Conservation (phyloP, 1,140 invertebrate species). For the Cyclina sinensis region DNA sequence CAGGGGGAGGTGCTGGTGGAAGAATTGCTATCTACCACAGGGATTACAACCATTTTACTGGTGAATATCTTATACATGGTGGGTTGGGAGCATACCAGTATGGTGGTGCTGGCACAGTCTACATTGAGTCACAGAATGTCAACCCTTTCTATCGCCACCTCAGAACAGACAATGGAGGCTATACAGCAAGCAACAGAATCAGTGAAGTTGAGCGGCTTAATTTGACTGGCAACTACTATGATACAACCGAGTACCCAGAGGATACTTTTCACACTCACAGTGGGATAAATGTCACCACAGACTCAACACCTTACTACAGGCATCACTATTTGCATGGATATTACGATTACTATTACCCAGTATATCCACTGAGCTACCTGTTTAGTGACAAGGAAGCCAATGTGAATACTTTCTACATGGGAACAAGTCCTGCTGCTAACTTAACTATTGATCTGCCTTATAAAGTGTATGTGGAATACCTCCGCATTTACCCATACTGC, state of each 20-base stretch:
- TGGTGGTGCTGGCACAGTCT: constrained; percentile 79
- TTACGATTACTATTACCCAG: neutral
- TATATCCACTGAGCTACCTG: constrained; percentile 40
- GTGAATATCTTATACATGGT: constrained; percentile 75
- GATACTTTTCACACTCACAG: constrained; percentile 54
- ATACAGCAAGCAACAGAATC: constrained; percentile 68
- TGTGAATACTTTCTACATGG: constrained; percentile 36
- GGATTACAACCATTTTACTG: constrained; percentile 75
- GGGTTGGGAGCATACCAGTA: constrained; percentile 70
- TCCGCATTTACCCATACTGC: constrained; percentile 75
- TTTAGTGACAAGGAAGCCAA: constrained; percentile 54
- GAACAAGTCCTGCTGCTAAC: neutral
- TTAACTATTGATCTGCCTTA: constrained; percentile 71
- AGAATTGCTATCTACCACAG: constrained; percentile 78
- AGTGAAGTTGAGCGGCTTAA: constrained; percentile 71
- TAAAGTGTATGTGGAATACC: constrained; percentile 69
- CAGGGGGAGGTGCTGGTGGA: constrained; percentile 79
- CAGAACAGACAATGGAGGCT: constrained; percentile 71
- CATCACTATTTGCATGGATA: neutral
- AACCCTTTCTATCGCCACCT: constrained; percentile 62
- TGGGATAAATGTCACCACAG: constrained; percentile 64
- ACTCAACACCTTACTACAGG: constrained; percentile 40
- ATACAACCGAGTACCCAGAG: neutral
- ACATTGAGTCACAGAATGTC: constrained; percentile 69
- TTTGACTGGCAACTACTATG: constrained; percentile 57